Conservation (phyloP, 2,113 vertebrate genomes). For the Pavo muticus region DNA sequence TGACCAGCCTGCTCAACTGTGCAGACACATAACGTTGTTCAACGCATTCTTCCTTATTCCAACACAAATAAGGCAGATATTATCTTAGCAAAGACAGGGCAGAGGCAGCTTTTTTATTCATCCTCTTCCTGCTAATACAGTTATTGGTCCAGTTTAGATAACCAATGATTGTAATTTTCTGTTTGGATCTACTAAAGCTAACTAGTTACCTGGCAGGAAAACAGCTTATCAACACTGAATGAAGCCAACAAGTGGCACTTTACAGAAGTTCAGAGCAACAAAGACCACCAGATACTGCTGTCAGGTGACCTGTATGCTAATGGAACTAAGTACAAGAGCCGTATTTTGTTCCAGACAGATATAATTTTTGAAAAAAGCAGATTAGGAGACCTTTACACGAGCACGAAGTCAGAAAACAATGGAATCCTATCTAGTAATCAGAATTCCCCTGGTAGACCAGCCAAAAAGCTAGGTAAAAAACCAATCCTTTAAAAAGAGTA, state of each 20-base stretch:
- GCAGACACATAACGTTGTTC: not conserved
- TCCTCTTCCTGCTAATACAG: not conserved
- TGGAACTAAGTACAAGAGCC: not conserved
- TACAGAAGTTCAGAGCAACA: not conserved
- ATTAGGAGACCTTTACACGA: not conserved
- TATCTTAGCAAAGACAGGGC: not conserved
- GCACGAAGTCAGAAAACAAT: not conserved
- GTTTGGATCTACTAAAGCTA: not conserved
- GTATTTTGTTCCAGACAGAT: not conserved
- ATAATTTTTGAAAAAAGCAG: not conserved
- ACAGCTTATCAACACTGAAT: not conserved
- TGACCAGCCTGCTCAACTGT: not conserved
- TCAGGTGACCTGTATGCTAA: not conserved
- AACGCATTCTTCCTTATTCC: not conserved
- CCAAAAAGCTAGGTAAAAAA: not conserved
- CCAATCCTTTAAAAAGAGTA: too few relatives aligned
- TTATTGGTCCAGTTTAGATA: not conserved
- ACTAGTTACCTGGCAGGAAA: not conserved
- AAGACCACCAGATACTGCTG: not conserved
- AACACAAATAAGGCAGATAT: not conserved
- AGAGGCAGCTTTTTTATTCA: not conserved
- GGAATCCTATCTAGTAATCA: not conserved
- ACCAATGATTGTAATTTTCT: not conserved
- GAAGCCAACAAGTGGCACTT: not conserved
- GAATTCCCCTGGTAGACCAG: not conserved